Evolutionary conservation across 2,113 vertebrate genomes (phyloP).

Genomic region (Cryptoleucopteryx plumbea): DNA sequence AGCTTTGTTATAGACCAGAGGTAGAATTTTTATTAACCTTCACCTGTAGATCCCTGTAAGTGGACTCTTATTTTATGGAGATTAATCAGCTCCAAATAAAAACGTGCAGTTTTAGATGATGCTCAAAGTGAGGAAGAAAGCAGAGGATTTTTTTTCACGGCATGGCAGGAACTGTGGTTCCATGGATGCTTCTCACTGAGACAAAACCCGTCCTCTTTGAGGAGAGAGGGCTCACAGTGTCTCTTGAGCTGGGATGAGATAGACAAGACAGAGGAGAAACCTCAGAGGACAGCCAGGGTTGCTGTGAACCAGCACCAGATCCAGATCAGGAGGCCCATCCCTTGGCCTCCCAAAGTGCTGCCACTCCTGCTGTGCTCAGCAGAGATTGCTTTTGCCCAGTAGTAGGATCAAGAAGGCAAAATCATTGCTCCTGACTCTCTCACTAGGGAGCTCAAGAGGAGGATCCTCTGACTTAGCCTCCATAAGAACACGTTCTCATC

Average conservation of each 20-base stretch:
- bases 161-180: neutral
- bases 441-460: neutral
- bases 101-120: neutral
- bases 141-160: neutral
- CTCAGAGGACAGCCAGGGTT: neutral
- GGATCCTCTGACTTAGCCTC: neutral
- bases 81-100: neutral
- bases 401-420: neutral
- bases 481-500: accelerated
- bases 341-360: neutral
- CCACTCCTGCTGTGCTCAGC: accelerated
- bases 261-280: neutral
- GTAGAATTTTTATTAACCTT: neutral
- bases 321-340: neutral
- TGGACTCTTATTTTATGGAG: neutral
- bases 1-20: neutral
- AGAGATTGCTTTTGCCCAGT: neutral
- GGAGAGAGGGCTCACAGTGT: neutral
- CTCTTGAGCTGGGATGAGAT: neutral
- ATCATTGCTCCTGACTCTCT: neutral
- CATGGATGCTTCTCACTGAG: neutral
- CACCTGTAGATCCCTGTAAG: neutral
- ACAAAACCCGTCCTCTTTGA: neutral
- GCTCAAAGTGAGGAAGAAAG: neutral
- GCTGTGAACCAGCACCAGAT: neutral